Conservation (phyloP, 2,888 invertebrate species). For the Drosophila subquinaria region DNA sequence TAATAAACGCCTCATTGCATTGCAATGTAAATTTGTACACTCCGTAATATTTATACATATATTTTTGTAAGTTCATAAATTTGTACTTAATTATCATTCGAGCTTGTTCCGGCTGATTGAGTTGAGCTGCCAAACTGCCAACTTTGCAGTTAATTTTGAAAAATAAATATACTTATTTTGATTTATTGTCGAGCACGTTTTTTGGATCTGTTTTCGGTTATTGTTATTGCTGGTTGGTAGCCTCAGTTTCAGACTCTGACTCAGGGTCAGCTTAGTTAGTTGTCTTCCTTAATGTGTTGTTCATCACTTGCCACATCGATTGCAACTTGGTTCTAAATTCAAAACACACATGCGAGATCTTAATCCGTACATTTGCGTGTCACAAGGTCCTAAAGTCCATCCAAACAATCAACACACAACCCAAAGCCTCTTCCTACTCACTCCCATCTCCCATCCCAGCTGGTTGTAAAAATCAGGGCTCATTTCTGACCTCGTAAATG, state of each 20-base stretch:
- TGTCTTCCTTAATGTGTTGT: slow-evolving; percentile 21
- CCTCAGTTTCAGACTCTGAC: neutral
- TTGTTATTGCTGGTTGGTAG: slow-evolving; percentile 25
- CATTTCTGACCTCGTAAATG: slow-evolving; percentile 65
- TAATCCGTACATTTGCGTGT: slow-evolving; percentile 49
- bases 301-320: slow-evolving; percentile 31
- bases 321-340: slow-evolving; percentile 24
- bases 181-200: slow-evolving; percentile 62
- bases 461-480: slow-evolving; percentile 55
- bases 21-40: slow-evolving; percentile 41
- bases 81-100: slow-evolving; percentile 58
- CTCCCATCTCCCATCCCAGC: slow-evolving; percentile 7
- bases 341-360: slow-evolving; percentile 51
- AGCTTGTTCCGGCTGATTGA: slow-evolving; percentile 56
- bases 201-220: slow-evolving; percentile 13
- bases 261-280: slow-evolving; percentile 46
- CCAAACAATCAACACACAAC: slow-evolving; percentile 6
- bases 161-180: slow-evolving; percentile 45
- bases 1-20: slow-evolving; percentile 48
- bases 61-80: slow-evolving; percentile 27
- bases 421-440: neutral
- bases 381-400: slow-evolving; percentile 58
- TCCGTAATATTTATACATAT: slow-evolving; percentile 11
- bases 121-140: slow-evolving; percentile 32
- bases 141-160: slow-evolving; percentile 50